Conservation (phyloP, 2,888 invertebrate species). For the Drosophila vallismaia region DNA sequence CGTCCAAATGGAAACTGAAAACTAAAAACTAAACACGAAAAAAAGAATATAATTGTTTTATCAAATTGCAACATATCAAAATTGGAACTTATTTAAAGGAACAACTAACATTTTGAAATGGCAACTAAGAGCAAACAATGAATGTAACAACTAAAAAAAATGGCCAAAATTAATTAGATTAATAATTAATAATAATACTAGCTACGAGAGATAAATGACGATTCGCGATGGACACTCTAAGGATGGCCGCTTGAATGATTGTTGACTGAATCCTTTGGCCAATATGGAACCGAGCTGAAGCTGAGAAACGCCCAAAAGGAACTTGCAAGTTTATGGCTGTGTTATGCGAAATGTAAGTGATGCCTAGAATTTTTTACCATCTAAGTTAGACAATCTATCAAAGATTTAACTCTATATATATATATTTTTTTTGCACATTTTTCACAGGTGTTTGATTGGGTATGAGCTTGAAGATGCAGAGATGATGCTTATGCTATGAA, state of each 20-base stretch:
- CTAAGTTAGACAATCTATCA: conserved; percentile 12
- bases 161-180: conserved; percentile 53
- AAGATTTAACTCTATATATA: conserved; percentile 11
- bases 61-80: conserved; percentile 40
- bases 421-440: conserved; percentile 39
- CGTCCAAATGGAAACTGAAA: conserved; percentile 51
- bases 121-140: conserved; percentile 22
- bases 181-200: conserved; percentile 43
- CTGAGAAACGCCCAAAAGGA: conserved; percentile 42
- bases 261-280: conserved; percentile 19
- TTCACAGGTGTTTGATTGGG: conserved; percentile 45
- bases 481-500: conserved; percentile 43
- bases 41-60: neutral
- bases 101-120: conserved; percentile 41
- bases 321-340: conserved; percentile 56
- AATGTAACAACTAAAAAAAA: conserved; percentile 18
- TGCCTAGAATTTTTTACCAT: conserved; percentile 41
- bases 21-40: no score
- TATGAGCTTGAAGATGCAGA: conserved; percentile 25
- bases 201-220: conserved; percentile 36
- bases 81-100: neutral
- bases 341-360: conserved; percentile 67
- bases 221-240: conserved; percentile 6
- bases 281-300: conserved; percentile 19
- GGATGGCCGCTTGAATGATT: conserved; percentile 34